A percentile compares a stretch with the other conserved stretches of the same genome.
Evolutionary conservation across 2,113 vertebrate genomes (phyloP).

Genomic region (Tachysurus fulvidraco): DNA sequence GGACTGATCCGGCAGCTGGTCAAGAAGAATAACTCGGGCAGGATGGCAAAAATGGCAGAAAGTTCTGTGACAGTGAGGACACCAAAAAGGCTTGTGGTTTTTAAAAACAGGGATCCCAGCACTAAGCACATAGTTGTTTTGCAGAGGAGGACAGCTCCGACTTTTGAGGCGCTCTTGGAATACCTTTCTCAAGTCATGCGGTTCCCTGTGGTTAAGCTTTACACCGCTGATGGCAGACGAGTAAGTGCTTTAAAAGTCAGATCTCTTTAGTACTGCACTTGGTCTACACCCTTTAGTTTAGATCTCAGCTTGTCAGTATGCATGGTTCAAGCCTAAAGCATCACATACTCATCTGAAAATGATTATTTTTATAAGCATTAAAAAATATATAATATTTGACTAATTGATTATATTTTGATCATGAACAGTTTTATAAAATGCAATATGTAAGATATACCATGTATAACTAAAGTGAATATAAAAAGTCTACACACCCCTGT

Average conservation of each 20-base stretch:
- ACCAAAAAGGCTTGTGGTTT: conserved; percentile 82
- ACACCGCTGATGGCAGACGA: conserved; percentile 84
- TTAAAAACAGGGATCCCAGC: conserved; percentile 83
- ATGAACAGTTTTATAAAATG: neutral
- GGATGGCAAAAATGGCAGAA: conserved; percentile 61
- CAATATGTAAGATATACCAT: neutral
- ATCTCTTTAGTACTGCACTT: neutral
- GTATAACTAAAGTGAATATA: neutral
- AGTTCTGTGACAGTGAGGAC: conserved; percentile 66
- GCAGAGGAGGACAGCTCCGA: conserved; percentile 79
- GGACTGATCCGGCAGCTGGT: conserved; percentile 46
- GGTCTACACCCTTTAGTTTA: neutral
- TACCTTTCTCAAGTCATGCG: conserved; percentile 84
- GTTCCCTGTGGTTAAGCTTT: conserved; percentile 85
- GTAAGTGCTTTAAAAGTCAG: conserved; percentile 70
- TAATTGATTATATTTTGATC: neutral
- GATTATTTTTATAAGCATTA: neutral
- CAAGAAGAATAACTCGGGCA: conserved; percentile 59
- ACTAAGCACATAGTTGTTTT: conserved; percentile 73
- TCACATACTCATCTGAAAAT: neutral
- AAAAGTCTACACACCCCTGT: neutral
- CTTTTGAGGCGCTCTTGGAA: conserved; percentile 84
- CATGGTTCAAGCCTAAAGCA: neutral
- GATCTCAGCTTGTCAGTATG: neutral
- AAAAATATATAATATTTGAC: too few species aligned